Percentiles rank a stretch among this genome's conserved stretches.
Conservation (phyloP, 1,140 invertebrate species). For the Nasonia longicornis region DNA sequence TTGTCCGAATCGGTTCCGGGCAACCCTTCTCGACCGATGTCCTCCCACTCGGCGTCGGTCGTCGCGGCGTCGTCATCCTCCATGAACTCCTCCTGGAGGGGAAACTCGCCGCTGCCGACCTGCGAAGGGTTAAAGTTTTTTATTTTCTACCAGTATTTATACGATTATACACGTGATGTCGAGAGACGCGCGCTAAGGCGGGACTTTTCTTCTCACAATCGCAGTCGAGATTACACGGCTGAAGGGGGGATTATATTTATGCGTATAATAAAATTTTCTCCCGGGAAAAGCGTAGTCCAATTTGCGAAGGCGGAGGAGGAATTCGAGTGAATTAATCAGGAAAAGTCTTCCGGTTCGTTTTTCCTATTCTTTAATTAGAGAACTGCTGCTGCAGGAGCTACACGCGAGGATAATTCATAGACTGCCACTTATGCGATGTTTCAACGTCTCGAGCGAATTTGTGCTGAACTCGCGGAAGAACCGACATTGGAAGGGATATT, state of each 20-base stretch:
- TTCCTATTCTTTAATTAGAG: background rate
- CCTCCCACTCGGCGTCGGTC: conserved; percentile 62
- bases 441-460: too few relatives aligned
- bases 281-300: background rate
- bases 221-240: background rate
- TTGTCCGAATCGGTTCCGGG: conserved; percentile 33
- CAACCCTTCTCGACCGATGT: conserved; percentile 22
- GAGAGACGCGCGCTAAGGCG: background rate
- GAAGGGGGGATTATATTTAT: background rate
- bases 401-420: too few relatives aligned
- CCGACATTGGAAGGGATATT: too few relatives aligned
- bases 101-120: conserved; percentile 86
- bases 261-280: background rate
- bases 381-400: background rate
- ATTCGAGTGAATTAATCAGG: background rate
- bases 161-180: too few relatives aligned
- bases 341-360: background rate
- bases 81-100: conserved; percentile 79
- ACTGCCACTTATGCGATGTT: too few relatives aligned
- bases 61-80: conserved; percentile 83
- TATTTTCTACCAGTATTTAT: background rate
- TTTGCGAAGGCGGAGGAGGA: background rate
- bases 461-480: too few relatives aligned
- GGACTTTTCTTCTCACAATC: background rate
- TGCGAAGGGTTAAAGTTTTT: conserved; percentile 50